Conservation (phyloP, 2,888 invertebrate genomes). For the Cyaniris semiargus region DNA sequence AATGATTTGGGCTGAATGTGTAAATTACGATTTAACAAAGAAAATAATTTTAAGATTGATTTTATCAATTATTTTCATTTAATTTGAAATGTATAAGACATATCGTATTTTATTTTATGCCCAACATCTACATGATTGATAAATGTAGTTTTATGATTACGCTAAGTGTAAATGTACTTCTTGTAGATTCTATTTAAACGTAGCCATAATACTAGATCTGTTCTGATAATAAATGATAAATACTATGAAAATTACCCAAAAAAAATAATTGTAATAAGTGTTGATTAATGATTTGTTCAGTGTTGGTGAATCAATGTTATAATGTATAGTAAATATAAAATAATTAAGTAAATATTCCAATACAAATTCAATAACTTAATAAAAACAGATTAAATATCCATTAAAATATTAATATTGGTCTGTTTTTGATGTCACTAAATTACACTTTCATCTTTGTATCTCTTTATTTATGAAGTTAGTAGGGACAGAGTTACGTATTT, state of each 20-base stretch:
- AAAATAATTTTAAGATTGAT: not conserved
- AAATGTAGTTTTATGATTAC: conserved; percentile 25
- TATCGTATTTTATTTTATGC: conserved; percentile 32
- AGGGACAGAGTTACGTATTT: too few species aligned
- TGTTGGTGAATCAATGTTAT: conserved; percentile 60
- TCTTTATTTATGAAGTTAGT: too few species aligned
- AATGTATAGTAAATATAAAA: conserved; percentile 42
- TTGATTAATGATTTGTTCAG: conserved; percentile 69
- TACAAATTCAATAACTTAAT: not conserved
- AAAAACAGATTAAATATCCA: not conserved
- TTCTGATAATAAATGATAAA: conserved; percentile 61
- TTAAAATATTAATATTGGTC: too few species aligned
- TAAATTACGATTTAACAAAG: not conserved
- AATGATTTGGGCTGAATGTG: not conserved
- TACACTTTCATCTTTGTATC: too few species aligned
- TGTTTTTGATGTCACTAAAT: too few species aligned
- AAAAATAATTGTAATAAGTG: conserved; percentile 68
- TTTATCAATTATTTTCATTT: not conserved
- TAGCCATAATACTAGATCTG: conserved; percentile 47
- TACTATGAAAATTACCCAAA: conserved; percentile 48
- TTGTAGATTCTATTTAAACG: conserved; percentile 39
- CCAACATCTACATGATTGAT: conserved; percentile 34
- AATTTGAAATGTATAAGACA: conserved; percentile 4
- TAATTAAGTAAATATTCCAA: conserved; percentile 6
- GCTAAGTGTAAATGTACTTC: conserved; percentile 47